Evolutionary conservation across 2,888 invertebrate genomes (phyloP), one percentile per base, ranked within the genome.

Genomic region (Cordilura impudica): DNA sequence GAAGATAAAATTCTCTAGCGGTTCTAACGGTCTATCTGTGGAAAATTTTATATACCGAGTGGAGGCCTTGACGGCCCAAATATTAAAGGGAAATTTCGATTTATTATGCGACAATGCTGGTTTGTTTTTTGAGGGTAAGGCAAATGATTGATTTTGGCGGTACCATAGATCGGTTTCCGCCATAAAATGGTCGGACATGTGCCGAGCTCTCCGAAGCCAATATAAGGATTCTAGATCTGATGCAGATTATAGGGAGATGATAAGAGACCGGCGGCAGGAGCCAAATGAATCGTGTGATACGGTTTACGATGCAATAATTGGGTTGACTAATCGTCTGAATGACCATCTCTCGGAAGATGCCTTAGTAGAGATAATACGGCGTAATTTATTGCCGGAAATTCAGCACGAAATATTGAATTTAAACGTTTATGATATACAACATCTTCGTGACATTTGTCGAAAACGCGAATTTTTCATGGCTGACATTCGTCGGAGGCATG

Each of bases 1-100:
- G 39, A 58, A 23, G n/a, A 5, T 58, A 35, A 58, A 58, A 58
- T 58, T 39, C n/a, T 21, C 19, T 0, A 39, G 58, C 3, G 58
- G 39, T 19, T 21, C 39, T 1, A 58, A 58, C n/a, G 14, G 58
- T 39, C 31, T 58, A 7, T 35, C 56, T 12, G 56, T 56, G 1
- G 56, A 54, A 8, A 54, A 31, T 31, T 54, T 54, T 31, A 54
- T 54, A 29, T 54, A 54, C 23, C 54, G 54, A 3, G 31, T 23
- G 1, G 31, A 54, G 8, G 56, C 56, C 4, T 14, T 56, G 6
- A 56, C 56, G 3, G 18, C 16, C 2, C 31, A 56, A 5, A 56
- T 35, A 6, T 19, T 58, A 19, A 16, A 39, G 18, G 58, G 58
- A 10, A 56, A 54, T 10, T 54, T 54, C 31, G 31, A 29, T 16